Evolutionary conservation across 2,113 vertebrate genomes (phyloP).

Genomic region (Stomatorhinus ivindoensis): DNA sequence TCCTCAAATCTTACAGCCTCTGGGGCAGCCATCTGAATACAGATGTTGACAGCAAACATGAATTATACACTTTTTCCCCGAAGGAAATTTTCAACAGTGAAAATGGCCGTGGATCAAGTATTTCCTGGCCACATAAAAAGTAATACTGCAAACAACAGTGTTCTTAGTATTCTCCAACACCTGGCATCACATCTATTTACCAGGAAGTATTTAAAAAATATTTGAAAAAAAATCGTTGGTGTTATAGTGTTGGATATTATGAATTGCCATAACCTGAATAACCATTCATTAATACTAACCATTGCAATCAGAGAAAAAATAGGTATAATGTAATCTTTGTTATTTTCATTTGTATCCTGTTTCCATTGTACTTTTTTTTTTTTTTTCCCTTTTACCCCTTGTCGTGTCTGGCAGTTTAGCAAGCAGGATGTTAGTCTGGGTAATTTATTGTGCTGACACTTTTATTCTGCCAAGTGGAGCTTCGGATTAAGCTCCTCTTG

Average conservation of each 20-base stretch:
- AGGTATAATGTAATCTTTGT: not conserved
- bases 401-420: too few species aligned
- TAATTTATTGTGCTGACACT: too few species aligned
- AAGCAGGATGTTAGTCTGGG: too few species aligned
- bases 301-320: not conserved
- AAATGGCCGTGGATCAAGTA: not conserved
- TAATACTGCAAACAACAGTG: not conserved
- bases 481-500: too few species aligned
- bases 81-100: not conserved
- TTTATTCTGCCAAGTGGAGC: too few species aligned
- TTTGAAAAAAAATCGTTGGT: not conserved
- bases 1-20: not conserved
- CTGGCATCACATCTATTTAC: not conserved
- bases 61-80: not conserved
- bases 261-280: not conserved
- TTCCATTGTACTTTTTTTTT: not conserved
- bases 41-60: not conserved
- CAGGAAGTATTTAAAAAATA: not conserved
- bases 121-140: not conserved
- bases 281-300: not conserved
- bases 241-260: not conserved
- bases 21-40: not conserved
- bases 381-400: too few species aligned
- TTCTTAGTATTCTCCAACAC: not conserved
- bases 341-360: not conserved